Percentiles rank a stretch among this genome's conserved stretches.
These are phyloP conservation scores for Cecidostiba fungosa DNA, from an alignment of 2,888 invertebrate genomes.

Conservation along the genomic window DNA sequence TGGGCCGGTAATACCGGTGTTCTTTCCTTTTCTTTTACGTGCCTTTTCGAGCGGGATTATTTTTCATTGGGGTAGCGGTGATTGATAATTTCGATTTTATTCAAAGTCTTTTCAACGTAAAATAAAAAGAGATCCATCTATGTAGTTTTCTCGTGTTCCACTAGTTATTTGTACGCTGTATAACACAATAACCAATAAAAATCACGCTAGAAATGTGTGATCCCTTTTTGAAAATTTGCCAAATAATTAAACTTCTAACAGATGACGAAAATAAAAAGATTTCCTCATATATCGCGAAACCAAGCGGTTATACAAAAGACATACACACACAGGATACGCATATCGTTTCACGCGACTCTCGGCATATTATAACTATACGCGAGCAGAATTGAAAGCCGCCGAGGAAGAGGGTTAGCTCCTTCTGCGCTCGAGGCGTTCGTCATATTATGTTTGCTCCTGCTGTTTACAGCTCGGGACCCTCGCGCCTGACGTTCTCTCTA, in stretches of 20 bases:
- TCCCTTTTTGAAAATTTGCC: no score
- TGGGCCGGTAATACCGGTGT: conserved; percentile 64
- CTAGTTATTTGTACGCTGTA: no score
- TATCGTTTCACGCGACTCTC: background rate
- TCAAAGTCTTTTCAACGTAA: no score
- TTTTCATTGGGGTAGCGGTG: conserved; percentile 12
- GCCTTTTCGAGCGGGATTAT: background rate
- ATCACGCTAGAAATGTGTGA: no score
- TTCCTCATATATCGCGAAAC: background rate
- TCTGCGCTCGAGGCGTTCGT: conserved; percentile 76
- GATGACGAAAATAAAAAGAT: no score
- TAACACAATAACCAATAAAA: no score
- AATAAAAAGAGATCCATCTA: no score
- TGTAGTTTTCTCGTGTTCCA: no score
- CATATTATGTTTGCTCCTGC: conserved; percentile 79
- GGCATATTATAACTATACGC: conserved; percentile 33
- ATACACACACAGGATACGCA: background rate
- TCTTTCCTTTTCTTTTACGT: conserved; percentile 15
- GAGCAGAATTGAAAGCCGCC: conserved; percentile 48
- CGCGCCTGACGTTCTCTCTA: conserved; percentile 36
- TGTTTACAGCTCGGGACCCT: conserved; percentile 75
- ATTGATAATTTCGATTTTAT: conserved; percentile 39
- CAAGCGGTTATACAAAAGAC: no score
- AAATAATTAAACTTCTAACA: no score
- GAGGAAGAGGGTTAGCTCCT: conserved; percentile 62